phyloP scores from a whole-genome alignment of 2,113 vertebrate species.

The Gracilinanus agilis region DNA sequence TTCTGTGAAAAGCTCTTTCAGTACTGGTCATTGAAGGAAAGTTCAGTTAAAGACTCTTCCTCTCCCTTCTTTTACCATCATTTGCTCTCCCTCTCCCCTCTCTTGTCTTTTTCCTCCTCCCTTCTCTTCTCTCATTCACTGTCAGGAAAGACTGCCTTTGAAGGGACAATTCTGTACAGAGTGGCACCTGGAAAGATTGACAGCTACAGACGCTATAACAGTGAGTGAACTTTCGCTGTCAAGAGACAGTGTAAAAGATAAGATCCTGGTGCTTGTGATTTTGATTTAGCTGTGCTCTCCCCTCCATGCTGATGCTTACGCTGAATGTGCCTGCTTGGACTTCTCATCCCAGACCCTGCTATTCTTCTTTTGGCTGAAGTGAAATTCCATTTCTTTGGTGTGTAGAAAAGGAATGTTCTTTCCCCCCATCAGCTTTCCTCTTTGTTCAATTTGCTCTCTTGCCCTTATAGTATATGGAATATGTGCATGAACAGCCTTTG shows the following conservation, averaged over 20 bases:
- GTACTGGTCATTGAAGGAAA: constrained; percentile 78
- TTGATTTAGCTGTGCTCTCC: constrained; percentile 79
- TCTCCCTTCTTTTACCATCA: constrained; percentile 86
- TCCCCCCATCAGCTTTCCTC: constrained; percentile 22
- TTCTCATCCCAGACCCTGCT: constrained; percentile 78
- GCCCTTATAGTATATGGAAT: constrained; percentile 75
- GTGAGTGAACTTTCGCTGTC: constrained; percentile 86
- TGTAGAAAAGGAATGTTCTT: constrained; percentile 74
- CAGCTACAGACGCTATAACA: constrained; percentile 91
- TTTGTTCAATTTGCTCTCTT: constrained; percentile 71
- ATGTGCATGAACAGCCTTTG: constrained; percentile 62
- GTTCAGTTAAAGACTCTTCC: constrained; percentile 86
- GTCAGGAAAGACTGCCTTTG: constrained; percentile 90
- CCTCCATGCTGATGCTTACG: constrained; percentile 78
- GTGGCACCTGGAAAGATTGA: constrained; percentile 87
- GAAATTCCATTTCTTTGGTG: constrained; percentile 78
- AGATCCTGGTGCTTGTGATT: constrained; percentile 80
- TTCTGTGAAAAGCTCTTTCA: constrained; percentile 80
- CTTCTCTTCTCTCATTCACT: constrained; percentile 86
- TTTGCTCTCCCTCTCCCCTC: constrained; percentile 79
- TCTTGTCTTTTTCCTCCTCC: constrained; percentile 78
- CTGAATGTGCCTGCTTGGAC: constrained; percentile 70
- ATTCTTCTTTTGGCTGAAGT: constrained; percentile 72
- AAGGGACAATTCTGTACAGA: constrained; percentile 89
- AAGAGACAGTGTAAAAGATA: constrained; percentile 79